Evolutionary conservation across 2,797 vertebrate genomes (phyloP).

Genomic region (Neomorphus geoffroyi): DNA sequence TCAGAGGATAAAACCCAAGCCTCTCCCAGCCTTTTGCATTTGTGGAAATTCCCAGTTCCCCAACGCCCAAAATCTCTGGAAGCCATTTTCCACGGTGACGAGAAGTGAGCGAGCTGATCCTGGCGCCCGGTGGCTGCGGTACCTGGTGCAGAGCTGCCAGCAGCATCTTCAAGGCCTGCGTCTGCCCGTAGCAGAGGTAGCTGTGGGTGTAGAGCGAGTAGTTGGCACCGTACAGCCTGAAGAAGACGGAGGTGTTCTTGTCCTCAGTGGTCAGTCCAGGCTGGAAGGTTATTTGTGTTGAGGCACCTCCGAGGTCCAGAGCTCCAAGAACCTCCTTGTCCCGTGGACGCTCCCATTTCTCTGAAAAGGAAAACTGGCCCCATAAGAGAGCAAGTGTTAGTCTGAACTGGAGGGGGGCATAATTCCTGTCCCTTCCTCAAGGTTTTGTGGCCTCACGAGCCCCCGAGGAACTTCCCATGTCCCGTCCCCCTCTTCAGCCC

Average conservation of each 20-base stretch:
- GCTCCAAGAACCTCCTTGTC: constrained; percentile 81
- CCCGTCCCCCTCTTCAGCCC: too few relatives aligned
- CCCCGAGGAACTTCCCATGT: constrained; percentile 67
- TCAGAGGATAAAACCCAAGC: neutral
- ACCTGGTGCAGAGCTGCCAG: constrained; percentile 51
- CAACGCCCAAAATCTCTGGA: neutral
- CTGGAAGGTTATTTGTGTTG: constrained; percentile 87
- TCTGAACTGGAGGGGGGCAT: accelerated
- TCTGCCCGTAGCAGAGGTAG: constrained; percentile 87
- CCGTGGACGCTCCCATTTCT: constrained; percentile 81
- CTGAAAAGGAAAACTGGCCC: constrained; percentile 86
- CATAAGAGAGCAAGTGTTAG: neutral
- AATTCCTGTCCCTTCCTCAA: neutral
- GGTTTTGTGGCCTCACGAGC: neutral
- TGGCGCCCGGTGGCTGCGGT: neutral
- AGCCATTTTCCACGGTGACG: neutral
- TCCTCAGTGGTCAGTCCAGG: too few relatives aligned
- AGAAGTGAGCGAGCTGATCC: neutral
- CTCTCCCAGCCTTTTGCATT: neutral
- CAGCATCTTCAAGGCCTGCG: constrained; percentile 77
- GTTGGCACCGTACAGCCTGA: constrained; percentile 83
- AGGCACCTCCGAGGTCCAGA: constrained; percentile 88
- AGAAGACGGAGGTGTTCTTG: neutral
- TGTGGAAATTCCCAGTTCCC: neutral
- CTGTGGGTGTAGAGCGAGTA: constrained; percentile 89